Conservation (phyloP, 2,888 invertebrate genomes). For the Lasioglossum leucozonium region DNA sequence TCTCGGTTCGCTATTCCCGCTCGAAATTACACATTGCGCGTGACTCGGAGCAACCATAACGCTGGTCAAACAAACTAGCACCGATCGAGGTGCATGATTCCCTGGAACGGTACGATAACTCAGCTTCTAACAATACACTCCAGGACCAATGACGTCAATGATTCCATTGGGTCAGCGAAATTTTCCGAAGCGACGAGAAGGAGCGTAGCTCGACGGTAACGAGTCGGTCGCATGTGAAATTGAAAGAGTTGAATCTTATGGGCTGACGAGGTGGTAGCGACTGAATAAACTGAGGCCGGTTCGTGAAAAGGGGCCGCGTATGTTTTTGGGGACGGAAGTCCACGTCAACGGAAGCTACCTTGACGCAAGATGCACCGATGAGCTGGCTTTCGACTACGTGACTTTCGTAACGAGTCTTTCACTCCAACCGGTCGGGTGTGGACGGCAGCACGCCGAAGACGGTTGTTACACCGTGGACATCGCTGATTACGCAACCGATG, state of each 20-base stretch:
- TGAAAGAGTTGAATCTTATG: not conserved
- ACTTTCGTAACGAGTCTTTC: slow-evolving; percentile 42
- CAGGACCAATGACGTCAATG: slow-evolving; percentile 17
- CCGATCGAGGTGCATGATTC: not conserved
- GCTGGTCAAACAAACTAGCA: slow-evolving; percentile 2
- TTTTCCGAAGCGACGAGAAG: not conserved
- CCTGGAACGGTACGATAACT: slow-evolving; percentile 12
- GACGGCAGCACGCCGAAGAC: slow-evolving; percentile 29
- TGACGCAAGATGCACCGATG: slow-evolving; percentile 60
- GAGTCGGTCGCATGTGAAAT: not conserved
- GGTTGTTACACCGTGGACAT: slow-evolving; percentile 12
- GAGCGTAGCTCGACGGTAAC: not conserved
- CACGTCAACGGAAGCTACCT: slow-evolving; percentile 62
- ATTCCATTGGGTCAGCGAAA: not conserved
- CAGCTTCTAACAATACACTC: not conserved
- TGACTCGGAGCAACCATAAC: not conserved
- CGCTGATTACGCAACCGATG: slow-evolving; percentile 29
- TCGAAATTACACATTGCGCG: not conserved
- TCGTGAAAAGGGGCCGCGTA: slow-evolving; percentile 35
- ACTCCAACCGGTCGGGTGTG: slow-evolving; percentile 24
- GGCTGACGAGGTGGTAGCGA: not conserved
- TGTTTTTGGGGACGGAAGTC: slow-evolving; percentile 40
- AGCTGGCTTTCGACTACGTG: slow-evolving; percentile 44
- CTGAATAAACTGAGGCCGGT: not conserved
- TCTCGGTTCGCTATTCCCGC: too few relatives aligned